phyloP scores from a whole-genome alignment of 2,113 vertebrate species.

The Eublepharis macularius region DNA sequence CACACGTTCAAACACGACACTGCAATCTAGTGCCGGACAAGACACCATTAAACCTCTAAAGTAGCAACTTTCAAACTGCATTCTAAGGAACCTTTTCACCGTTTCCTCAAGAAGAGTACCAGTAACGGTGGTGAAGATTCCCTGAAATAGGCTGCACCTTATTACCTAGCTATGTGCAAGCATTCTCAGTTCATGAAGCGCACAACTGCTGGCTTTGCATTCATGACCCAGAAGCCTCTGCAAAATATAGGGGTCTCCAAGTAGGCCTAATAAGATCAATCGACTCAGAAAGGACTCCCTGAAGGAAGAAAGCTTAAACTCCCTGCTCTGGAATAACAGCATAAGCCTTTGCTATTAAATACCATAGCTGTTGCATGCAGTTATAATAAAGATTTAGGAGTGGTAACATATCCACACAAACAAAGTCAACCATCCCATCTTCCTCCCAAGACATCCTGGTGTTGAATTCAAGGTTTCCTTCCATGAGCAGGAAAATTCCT shows the following conservation, averaged over 20 bases:
- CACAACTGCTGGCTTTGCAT: no score
- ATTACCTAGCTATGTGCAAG: no score
- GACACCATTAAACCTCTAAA: no score
- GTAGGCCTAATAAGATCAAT: not conserved
- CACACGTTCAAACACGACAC: no score
- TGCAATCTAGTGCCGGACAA: no score
- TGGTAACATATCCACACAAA: not conserved
- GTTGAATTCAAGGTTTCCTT: not conserved
- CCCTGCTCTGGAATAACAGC: not conserved
- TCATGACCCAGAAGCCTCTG: not conserved
- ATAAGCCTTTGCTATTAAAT: not conserved
- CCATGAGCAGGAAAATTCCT: no score
- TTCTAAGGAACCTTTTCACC: not conserved
- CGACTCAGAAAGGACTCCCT: not conserved
- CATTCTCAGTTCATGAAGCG: not conserved
- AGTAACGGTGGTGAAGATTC: not conserved
- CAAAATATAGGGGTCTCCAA: not conserved
- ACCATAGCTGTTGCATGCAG: not conserved
- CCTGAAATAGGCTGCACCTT: no score
- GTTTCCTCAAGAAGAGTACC: not conserved
- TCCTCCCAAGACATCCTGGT: not conserved
- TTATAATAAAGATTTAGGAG: not conserved
- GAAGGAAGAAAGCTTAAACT: not conserved
- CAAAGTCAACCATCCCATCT: not conserved
- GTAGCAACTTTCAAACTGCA: not conserved